Conservation (phyloP, 2,797 vertebrate species). For the Coreius guichenoti region DNA sequence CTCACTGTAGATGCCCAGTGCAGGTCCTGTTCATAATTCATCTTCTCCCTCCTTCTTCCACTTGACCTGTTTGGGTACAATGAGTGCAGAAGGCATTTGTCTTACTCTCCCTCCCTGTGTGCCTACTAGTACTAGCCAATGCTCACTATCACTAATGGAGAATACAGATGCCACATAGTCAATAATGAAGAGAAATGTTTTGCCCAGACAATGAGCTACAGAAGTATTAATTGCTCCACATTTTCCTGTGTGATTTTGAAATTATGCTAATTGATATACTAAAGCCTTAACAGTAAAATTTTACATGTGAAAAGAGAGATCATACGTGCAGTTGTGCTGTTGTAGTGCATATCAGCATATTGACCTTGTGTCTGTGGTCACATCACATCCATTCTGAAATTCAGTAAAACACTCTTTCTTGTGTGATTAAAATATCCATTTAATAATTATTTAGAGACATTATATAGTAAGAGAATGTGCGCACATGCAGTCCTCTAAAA, state of each 20-base stretch:
- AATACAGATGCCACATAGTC: conserved; percentile 34
- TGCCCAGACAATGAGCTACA: conserved; percentile 2
- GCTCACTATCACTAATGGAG: conserved; percentile 29
- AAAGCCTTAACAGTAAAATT: not conserved
- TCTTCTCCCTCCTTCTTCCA: conserved; percentile 68
- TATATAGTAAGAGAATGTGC: no score
- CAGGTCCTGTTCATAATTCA: conserved; percentile 77
- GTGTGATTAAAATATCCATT: not conserved
- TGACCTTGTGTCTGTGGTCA: not conserved
- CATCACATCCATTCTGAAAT: not conserved
- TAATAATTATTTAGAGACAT: not conserved
- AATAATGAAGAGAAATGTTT: conserved; percentile 52
- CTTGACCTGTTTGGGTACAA: conserved; percentile 71
- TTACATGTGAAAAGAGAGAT: not conserved
- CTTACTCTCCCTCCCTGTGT: conserved; percentile 27
- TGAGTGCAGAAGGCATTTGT: conserved; percentile 62
- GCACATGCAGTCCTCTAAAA: conserved; percentile 1
- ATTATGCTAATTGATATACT: not conserved
- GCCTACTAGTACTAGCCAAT: conserved; percentile 3
- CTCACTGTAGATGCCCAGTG: conserved; percentile 66
- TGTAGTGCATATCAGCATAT: not conserved
- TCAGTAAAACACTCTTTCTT: not conserved
- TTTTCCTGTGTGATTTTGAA: not conserved
- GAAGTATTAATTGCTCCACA: conserved; percentile 1
- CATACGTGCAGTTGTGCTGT: not conserved